Evolutionary conservation across 2,113 vertebrate genomes (phyloP).

Genomic region (Cinclus cinclus): DNA sequence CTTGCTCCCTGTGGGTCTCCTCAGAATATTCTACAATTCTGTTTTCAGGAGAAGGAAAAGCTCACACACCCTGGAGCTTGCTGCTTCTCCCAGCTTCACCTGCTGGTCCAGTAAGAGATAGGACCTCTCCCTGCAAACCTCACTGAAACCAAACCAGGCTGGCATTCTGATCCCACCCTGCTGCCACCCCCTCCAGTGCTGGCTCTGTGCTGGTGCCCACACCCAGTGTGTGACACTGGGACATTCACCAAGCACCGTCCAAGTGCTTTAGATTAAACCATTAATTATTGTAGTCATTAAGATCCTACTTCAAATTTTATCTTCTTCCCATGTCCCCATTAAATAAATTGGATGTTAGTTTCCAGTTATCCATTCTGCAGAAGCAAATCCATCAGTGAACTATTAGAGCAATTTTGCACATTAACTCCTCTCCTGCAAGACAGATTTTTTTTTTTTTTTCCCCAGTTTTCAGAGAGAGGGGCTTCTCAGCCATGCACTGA

Average conservation of each 20-base stretch:
- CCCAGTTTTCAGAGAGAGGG: not conserved
- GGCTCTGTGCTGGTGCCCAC: not conserved
- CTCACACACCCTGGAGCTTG: not conserved
- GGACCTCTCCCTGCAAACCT: not conserved
- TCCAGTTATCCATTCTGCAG: not conserved
- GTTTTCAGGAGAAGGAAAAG: not conserved
- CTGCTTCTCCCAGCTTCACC: not conserved
- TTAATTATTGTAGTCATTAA: not conserved
- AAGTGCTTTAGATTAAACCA: not conserved
- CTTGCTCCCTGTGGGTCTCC: not conserved
- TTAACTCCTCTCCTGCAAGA: not conserved
- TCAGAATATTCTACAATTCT: not conserved
- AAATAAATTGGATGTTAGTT: not conserved
- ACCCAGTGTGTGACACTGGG: accelerated
- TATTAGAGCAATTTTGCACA: not conserved
- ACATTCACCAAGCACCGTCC: not conserved
- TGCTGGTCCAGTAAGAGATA: not conserved
- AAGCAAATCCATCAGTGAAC: not conserved
- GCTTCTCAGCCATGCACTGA: not conserved
- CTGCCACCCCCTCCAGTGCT: not conserved
- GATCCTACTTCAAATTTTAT: not conserved
- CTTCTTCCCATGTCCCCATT: not conserved
- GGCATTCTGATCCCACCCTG: not conserved
- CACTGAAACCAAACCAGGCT: not conserved
- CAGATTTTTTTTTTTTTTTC: not conserved